Evolutionary conservation across 2,797 vertebrate species (phyloP).

Genomic region (Esox lucius): DNA sequence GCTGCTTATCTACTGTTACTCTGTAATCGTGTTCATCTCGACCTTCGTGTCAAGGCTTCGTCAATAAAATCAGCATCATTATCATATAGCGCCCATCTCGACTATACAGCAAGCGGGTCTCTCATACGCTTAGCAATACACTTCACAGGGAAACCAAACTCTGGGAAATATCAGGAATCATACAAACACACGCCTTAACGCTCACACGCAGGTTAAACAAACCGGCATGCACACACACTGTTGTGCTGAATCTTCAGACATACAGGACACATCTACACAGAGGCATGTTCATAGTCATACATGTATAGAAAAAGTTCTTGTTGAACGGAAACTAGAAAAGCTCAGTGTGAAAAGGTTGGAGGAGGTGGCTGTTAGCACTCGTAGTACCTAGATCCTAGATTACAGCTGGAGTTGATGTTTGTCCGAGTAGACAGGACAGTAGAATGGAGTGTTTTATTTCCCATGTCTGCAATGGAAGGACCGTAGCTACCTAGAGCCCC

Average conservation of each 20-base stretch:
- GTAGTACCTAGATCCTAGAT: slow-evolving; percentile 82
- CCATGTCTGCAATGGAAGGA: slow-evolving; percentile 29
- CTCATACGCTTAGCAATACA: slow-evolving; percentile 45
- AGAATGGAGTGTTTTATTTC: slow-evolving; percentile 71
- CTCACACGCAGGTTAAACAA: not conserved
- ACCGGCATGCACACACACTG: slow-evolving; percentile 30
- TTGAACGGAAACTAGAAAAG: slow-evolving; percentile 78
- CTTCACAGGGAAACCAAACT: slow-evolving; percentile 42
- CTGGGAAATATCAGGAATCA: slow-evolving; percentile 16
- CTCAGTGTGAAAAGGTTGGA: slow-evolving; percentile 69
- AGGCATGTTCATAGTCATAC: slow-evolving; percentile 35
- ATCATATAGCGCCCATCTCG: not conserved
- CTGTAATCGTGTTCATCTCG: slow-evolving; percentile 39
- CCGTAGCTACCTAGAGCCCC: slow-evolving; percentile 54
- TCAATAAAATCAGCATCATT: slow-evolving; percentile 44
- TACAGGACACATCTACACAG: slow-evolving; percentile 26
- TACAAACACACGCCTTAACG: slow-evolving; percentile 24
- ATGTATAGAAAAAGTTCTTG: slow-evolving; percentile 74
- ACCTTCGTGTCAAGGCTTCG: slow-evolving; percentile 58
- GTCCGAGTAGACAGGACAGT: slow-evolving; percentile 77
- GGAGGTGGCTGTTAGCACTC: slow-evolving; percentile 64
- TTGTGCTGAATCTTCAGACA: slow-evolving; percentile 13
- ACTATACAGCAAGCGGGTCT: slow-evolving; percentile 23
- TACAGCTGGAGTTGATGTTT: slow-evolving; percentile 55
- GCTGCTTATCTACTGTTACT: slow-evolving; percentile 7